Base-by-base conservation (phyloP, 1,140 invertebrate species). In the Psilanteris sp. region DNA sequence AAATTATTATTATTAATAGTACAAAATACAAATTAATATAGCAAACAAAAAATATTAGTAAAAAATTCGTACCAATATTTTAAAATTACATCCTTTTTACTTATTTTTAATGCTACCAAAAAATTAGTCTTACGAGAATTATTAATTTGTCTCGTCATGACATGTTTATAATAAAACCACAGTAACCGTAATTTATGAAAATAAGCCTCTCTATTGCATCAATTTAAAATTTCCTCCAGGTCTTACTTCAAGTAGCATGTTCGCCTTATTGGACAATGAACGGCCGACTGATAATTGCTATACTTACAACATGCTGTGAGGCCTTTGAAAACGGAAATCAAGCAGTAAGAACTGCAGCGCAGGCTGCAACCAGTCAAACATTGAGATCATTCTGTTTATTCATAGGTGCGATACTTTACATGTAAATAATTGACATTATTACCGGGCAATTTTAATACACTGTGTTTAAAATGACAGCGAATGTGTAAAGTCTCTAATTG, bases 281-380 rank as follows among this genome's bases (percentile, higher is more conserved):
- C 84, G 94, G 94, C 0, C 91, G 93, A 5, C 89, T 96, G 26
- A 94, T 96, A 31, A 94, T 94, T 66, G 92, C 94, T 79, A 92
- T 95, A 57, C 89, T 94, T 27, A 92, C 92, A 4, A 89, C 94
- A 9, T 95, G 93, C 82, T 92, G 91, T 20, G 93, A 94, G 81
- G 93, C 92, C 27, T 94, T 93, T 82, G 92, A 93, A 79, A 90
- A 91, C 81, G 93, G 93, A 13, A 93, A 93, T 44, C 90, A 94
- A 75, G 93, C 93, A 2, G 92, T 95, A 1, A 91, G 93, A 48
- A 94, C 95, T 0, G 94, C 95, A 0, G 94, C 94, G 0, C 90
- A 95, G 78, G 94, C 94, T 1, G 94, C 95, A 0, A 94, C 94
- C 1, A 94, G 94, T 54, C 95, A 96, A 83, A 94, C 93, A 2